Evolutionary conservation across 2,113 vertebrate genomes (phyloP).

Genomic region (Sylvilagus bachmani): DNA sequence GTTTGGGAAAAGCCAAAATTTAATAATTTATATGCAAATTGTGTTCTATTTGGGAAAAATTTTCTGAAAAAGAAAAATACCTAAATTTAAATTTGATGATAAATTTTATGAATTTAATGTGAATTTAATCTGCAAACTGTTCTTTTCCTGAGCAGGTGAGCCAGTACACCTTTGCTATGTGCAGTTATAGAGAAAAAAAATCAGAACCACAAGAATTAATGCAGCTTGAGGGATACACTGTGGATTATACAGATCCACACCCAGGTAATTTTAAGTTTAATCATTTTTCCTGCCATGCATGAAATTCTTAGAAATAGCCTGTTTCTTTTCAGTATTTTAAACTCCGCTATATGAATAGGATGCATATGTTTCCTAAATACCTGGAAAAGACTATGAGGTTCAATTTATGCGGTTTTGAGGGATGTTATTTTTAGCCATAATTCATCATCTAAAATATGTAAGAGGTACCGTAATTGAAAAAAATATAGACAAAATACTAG

Average conservation of each 20-base stretch:
- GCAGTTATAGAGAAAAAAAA: slow-evolving; percentile 99
- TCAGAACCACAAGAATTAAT: slow-evolving; percentile 98
- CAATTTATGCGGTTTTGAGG: neutral
- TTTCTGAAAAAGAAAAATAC: neutral
- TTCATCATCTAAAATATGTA: neutral
- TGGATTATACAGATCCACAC: slow-evolving; percentile 97
- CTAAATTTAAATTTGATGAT: neutral
- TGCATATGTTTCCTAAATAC: neutral
- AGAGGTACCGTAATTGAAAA: neutral
- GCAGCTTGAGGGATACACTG: slow-evolving; percentile 98
- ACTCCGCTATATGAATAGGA: neutral
- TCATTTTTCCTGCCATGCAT: neutral
- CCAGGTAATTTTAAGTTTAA: slow-evolving; percentile 88
- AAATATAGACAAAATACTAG: neutral
- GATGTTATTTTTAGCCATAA: slow-evolving; percentile 4
- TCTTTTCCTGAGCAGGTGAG: slow-evolving; percentile 92
- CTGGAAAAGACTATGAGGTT: neutral
- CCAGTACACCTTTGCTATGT: slow-evolving; percentile 99
- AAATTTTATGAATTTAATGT: neutral
- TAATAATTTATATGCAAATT: neutral
- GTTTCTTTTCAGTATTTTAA: neutral
- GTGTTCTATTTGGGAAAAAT: neutral
- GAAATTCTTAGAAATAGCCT: neutral
- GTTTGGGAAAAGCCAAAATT: neutral
- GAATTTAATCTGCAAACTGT: slow-evolving; percentile 66